Base-by-base conservation (phyloP, 2,888 invertebrate genomes). In the Brachyopa scutellaris region DNA sequence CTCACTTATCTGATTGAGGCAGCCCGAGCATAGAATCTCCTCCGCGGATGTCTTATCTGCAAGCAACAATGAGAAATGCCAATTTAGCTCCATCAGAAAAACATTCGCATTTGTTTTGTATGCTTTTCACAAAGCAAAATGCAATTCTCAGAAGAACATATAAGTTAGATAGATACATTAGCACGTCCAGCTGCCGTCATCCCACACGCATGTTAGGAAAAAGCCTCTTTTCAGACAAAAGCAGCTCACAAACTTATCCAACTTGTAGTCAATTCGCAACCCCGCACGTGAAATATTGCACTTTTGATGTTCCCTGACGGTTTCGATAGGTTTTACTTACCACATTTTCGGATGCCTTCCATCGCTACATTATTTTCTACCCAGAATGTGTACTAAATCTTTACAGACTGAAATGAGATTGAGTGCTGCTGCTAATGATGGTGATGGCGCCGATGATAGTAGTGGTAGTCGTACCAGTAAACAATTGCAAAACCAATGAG, bases 1-100 rank as follows among this genome's bases (percentile, higher is more conserved):
- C 86, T 95, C 94, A 69, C 57, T 85, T 11, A 94, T 85, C 11
- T 86, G 83, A 85, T 88, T 88, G 7, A 88, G 82, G 59, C 88
- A 88, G 29, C 88, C 87, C 11, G 88, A 88, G 84, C 88, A 88
- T 19, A 84, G 84, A 47, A 85, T 67, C 33, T 74, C 66, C 40
- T 66, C 66, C 40, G 66, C 40, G 26, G 57, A 49, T 23, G 76
- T 57, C n/a, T 69, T 82, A 70, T 82, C 80, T 82, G 64, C 36
- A 69, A 74, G 31, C 15, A 57, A 47, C n/a, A 74, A 62, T 47
- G 21, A 29, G n/a, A 49, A 53, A 61, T 13, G 49, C 9, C 62
- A 38, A 57, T 49, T 74, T 29, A 73, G 55, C 17, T 26, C 26
- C 29, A 26, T 2, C 8, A 49, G 2, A 9, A 17, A 13, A 45